Evolutionary conservation across 1,140 invertebrate species (phyloP).

Genomic region (Octopus bimaculoides): DNA sequence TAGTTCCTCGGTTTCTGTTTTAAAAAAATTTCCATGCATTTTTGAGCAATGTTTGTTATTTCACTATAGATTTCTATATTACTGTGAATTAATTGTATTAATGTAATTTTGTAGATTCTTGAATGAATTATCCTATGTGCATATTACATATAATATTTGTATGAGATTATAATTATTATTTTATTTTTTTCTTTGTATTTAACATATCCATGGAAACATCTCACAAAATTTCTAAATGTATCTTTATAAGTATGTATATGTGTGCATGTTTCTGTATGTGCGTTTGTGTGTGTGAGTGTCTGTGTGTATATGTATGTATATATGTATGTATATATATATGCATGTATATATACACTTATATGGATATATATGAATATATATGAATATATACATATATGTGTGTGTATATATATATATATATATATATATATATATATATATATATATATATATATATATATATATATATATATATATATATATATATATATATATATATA

Average conservation of each 20-base stretch:
- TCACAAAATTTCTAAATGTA: background rate
- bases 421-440: background rate
- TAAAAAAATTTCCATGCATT: too few species aligned
- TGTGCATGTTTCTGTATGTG: background rate
- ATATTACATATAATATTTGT: too few species aligned
- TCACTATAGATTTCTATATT: too few species aligned
- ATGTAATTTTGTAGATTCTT: too few species aligned
- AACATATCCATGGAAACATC: background rate
- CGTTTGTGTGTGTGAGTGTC: background rate
- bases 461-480: background rate
- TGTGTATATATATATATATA: background rate
- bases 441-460: background rate
- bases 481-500: background rate
- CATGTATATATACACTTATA: background rate
- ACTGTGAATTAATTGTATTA: too few species aligned
- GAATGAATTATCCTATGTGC: too few species aligned
- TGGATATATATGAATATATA: background rate
- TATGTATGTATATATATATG: background rate
- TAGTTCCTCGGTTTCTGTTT: too few species aligned
- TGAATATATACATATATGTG: background rate
- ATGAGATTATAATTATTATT: background rate
- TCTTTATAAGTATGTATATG: background rate
- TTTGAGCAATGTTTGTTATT: too few species aligned
- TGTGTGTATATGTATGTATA: background rate
- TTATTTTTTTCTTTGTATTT: background rate